Evolutionary conservation across 2,888 invertebrate species (phyloP).

Genomic region (Theretra japonica): DNA sequence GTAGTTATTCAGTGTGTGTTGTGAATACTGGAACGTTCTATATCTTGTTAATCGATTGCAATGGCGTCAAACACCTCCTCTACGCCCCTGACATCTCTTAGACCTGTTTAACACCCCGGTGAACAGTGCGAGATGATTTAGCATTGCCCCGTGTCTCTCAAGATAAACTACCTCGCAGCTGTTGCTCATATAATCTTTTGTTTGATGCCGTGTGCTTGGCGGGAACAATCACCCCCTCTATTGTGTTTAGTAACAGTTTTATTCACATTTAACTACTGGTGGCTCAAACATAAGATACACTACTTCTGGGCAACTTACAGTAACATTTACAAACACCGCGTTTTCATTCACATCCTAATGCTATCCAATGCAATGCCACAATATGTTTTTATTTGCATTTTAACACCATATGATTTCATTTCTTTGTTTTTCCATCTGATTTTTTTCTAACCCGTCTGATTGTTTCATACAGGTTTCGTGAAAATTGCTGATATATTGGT

Average conservation of each 20-base stretch:
- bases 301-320: slow-evolving; percentile 82
- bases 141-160: slow-evolving; percentile 30
- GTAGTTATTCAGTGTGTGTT: neutral
- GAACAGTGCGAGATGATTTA: slow-evolving; percentile 77
- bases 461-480: too few species aligned
- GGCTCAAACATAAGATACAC: slow-evolving; percentile 83
- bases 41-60: slow-evolving; percentile 33
- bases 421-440: too few species aligned
- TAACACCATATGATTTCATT: too few species aligned
- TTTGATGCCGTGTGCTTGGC: slow-evolving; percentile 76
- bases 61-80: slow-evolving; percentile 57
- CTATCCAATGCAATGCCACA: neutral
- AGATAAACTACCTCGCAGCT: slow-evolving; percentile 74
- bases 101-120: slow-evolving; percentile 80
- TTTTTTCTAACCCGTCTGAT: too few species aligned
- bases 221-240: slow-evolving; percentile 74
- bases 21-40: slow-evolving; percentile 47
- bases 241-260: slow-evolving; percentile 26
- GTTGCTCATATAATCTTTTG: slow-evolving; percentile 73
- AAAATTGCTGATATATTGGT: too few species aligned
- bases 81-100: slow-evolving; percentile 83
- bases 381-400: too few species aligned
- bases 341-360: neutral
- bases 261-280: slow-evolving; percentile 48
- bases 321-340: slow-evolving; percentile 42